Evolutionary conservation across 2,888 invertebrate genomes (phyloP).

Genomic region (Scaptomyza cyrtandrae): DNA sequence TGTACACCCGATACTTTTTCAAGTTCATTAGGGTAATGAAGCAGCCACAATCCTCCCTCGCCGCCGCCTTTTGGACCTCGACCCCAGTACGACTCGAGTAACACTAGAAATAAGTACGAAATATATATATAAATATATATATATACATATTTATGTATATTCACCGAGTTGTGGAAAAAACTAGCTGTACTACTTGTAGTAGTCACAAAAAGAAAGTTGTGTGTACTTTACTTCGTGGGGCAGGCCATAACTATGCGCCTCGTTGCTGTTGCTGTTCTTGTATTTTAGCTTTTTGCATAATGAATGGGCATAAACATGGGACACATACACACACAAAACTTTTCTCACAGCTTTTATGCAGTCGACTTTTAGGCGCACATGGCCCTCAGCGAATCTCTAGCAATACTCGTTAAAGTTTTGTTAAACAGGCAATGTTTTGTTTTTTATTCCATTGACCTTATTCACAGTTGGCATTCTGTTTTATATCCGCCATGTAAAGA

Average conservation of each 20-base stretch:
- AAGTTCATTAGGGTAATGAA: conserved; percentile 80
- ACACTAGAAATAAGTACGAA: conserved; percentile 18
- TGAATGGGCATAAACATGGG: conserved; percentile 70
- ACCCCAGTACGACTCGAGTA: conserved; percentile 2
- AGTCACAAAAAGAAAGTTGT: conserved; percentile 46
- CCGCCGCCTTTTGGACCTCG: conserved; percentile 13
- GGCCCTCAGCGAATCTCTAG: conserved; percentile 14
- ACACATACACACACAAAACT: conserved; percentile 27
- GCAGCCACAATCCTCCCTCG: conserved; percentile 57
- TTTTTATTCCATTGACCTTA: conserved; percentile 7
- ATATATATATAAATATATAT: not conserved
- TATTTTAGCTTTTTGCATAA: conserved; percentile 72
- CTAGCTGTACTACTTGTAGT: conserved; percentile 6
- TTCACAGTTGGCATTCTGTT: conserved; percentile 33
- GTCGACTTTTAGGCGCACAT: conserved; percentile 55
- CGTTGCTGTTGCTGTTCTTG: conserved; percentile 25
- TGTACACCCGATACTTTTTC: conserved; percentile 78
- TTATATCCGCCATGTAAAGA: conserved; percentile 11
- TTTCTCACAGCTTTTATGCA: conserved; percentile 45
- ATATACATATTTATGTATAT: conserved; percentile 17
- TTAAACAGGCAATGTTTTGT: conserved; percentile 17
- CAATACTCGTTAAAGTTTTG: conserved; percentile 43
- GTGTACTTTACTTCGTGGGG: conserved; percentile 62
- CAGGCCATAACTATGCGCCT: conserved; percentile 61
- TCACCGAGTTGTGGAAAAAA: conserved; percentile 15